Conservation (phyloP, 2,113 vertebrate genomes). For the Taurulus bubalis region DNA sequence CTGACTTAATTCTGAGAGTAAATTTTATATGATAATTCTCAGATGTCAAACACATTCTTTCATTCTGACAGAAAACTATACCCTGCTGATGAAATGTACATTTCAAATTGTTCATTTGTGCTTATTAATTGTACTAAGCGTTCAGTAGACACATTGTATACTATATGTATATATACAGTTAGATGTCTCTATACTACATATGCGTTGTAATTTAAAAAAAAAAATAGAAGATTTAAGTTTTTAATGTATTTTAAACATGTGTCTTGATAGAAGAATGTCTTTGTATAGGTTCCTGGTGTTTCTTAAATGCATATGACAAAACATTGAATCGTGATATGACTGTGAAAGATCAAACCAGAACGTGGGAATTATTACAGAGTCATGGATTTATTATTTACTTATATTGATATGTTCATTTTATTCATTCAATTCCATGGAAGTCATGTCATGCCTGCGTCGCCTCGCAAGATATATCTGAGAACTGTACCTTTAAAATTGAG, state of each 20-base stretch:
- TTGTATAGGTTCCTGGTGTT: background rate
- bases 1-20: background rate
- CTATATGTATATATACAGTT: background rate
- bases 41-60: background rate
- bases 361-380: too few species aligned
- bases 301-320: background rate
- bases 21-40: background rate
- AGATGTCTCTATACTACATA: background rate
- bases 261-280: background rate
- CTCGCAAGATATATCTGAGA: slow-evolving; percentile 34
- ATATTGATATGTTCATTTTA: background rate
- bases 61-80: background rate
- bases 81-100: background rate
- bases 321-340: background rate
- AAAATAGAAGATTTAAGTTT: background rate
- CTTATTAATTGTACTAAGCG: background rate
- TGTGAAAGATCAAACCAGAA: background rate
- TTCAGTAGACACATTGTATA: background rate
- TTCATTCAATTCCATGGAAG: background rate
- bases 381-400: background rate
- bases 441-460: background rate
- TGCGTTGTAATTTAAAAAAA: too few species aligned
- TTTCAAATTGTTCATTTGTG: background rate
- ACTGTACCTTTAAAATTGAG: background rate
- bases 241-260: background rate